Evolutionary conservation across 2,797 vertebrate species (phyloP).

Genomic region (Dicrostonyx torquatus): DNA sequence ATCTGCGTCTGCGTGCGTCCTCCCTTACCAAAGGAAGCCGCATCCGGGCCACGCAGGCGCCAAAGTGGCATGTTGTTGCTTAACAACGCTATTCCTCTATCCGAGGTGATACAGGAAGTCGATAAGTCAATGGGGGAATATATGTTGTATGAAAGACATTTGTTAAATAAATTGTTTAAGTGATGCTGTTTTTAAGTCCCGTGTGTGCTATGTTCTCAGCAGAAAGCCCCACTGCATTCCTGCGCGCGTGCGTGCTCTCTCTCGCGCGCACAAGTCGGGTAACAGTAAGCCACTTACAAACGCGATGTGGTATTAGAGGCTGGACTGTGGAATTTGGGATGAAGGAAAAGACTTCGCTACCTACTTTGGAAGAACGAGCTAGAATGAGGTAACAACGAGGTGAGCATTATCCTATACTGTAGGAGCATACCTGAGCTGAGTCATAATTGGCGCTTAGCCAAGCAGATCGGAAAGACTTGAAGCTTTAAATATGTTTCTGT

Average conservation of each 20-base stretch:
- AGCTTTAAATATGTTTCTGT: neutral
- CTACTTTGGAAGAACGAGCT: neutral
- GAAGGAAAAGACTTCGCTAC: neutral
- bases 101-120: neutral
- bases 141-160: neutral
- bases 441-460: neutral
- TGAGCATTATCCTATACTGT: neutral
- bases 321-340: neutral
- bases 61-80: neutral
- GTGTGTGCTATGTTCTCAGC: neutral
- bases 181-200: neutral
- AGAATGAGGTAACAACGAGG: neutral
- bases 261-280: no score
- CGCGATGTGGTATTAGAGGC: neutral
- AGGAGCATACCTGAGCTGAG: neutral
- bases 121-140: neutral
- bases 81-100: neutral
- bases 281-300: neutral
- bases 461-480: neutral
- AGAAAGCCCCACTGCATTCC: neutral
- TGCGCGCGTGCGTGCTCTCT: no score
- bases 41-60: rapidly evolving
- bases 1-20: neutral
- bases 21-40: neutral
- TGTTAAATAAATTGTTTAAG: no score